Base-by-base conservation (phyloP, 2,797 vertebrate species). In the Tapera naevia region DNA sequence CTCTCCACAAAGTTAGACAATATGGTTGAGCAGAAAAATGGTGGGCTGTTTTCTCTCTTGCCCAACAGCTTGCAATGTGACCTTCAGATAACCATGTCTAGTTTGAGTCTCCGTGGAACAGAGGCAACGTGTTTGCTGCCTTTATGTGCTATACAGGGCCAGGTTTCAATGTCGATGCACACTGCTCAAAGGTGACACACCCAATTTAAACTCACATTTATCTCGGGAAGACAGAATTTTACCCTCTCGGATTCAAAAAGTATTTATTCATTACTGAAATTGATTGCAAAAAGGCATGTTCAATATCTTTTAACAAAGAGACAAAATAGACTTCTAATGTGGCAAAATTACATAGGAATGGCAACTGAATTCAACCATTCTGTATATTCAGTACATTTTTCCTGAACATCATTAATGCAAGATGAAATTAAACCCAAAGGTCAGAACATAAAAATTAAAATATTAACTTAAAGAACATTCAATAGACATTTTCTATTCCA, bases 381-480 rank as follows among this genome's bases (percentile, higher is more conserved):
- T 22, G 14, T 80, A 80, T 17, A n/a, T 61, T 81, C 62, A 60
- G 72, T 78, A 88, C 51, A 78, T 37, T 79, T 54, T 64, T 41
- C 27, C 19, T 73, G 32, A 86, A 80, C 28, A 35, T 32, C 76
- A 65, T 76, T 95, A 57, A 90, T 12, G 25, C 32, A 82, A 96
- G 96, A 94, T 56, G 3, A 86, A 93, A 95, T 93, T 91, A 93
- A 91, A 80, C 30, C 24, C 78, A 86, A 86, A 71, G 45, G 45
- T 86, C 86, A 92, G 56, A 75, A 86, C 33, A 43, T 27, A 30
- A 81, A 58, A 84, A 84, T 27, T 45, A 75, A 91, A 87, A 70
- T 17, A 41, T 45, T 51, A 75, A 86, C 61, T 21, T 24, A 33
- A 73, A 92, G 58, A 81, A 61, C 2, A 17, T 45, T 84, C n/a